Base-by-base conservation (phyloP, 2,113 vertebrate genomes). In the Myotis yumanensis region DNA sequence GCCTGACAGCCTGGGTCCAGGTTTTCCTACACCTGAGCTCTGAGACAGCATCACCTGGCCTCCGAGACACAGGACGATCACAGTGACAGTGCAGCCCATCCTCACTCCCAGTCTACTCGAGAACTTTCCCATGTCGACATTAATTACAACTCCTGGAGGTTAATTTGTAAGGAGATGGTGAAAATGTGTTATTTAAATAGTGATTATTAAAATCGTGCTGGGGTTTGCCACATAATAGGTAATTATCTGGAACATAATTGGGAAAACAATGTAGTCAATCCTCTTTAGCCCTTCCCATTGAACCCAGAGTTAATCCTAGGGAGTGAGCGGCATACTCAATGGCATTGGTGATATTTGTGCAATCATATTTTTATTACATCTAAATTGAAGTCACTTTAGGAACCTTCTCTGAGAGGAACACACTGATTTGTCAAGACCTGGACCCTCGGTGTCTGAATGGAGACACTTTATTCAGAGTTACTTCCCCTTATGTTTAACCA, bases 81-180 rank as follows among this genome's bases (percentile, higher is more conserved):
- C 5, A 3, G 75, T 0, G 0, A 35, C 0, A 17, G 17, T 1
- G 2, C 30, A 4, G 5, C 18, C 11, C 22, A 28, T 66, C 43
- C 35, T 72, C 52, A n/a, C 54, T 59, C 69, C 59, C 84, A 48
- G 88, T 68, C 46, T 22, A 30, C 68, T 7, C 4, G 17, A 57
- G 64, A 68, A 89, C 76, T 62, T 75, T 81, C 76, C 90, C 52
- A 69, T 0, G 23, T 62, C 1, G 6, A 84, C 77, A 37, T 72
- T 93, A 96, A 97, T 97, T 77, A 89, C 28, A 80, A 71, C 88
- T 96, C 94, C 95, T 35, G 30, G 81, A 98, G 97, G 97, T 98
- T 98, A 97, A 98, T 97, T 97, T 98, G 97, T 97, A 96, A 97
- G 96, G 92, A 97, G 91, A 80, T 80, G 51, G 82, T 94, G 96